A percentile compares a stretch with the other conserved stretches of the same genome.
phyloP scores from a whole-genome alignment of 2,797 vertebrate species.

The Jordanella pulchra region DNA sequence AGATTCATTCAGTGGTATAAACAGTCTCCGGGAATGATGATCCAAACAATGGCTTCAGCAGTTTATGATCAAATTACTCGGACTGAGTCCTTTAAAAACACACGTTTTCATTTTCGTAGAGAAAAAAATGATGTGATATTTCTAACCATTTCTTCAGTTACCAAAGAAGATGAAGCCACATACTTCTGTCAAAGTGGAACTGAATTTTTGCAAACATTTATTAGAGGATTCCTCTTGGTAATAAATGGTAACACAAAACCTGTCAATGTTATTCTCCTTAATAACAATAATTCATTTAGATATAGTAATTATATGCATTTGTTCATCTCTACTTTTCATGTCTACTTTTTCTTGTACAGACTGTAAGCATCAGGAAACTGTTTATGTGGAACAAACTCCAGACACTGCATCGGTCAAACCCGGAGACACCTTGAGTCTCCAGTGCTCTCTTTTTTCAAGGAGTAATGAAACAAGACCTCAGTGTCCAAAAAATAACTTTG shows the following conservation, averaged over 20 bases:
- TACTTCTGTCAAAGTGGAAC: constrained; percentile 45
- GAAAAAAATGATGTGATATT: fast-evolving
- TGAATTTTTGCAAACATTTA: fast-evolving
- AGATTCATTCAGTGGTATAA: constrained; percentile 21
- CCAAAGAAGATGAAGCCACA: constrained; percentile 46
- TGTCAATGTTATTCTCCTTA: background rate
- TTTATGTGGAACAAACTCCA: constrained; percentile 26
- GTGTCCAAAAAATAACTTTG: constrained; percentile 37
- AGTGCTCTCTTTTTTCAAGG: constrained; percentile 38
- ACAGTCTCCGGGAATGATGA: constrained; percentile 3
- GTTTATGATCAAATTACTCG: fast-evolving
- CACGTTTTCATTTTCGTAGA: background rate
- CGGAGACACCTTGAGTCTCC: constrained; percentile 26
- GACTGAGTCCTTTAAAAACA: background rate
- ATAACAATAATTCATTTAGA: background rate
- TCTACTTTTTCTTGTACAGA: constrained; percentile 17
- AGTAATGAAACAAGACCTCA: background rate
- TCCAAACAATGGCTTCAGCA: constrained; percentile 13
- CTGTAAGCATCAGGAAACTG: background rate
- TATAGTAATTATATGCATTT: background rate
- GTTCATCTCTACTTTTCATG: background rate
- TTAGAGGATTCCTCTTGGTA: constrained; percentile 12
- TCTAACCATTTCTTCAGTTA: constrained; percentile 32
- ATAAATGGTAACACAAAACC: constrained; percentile 28
- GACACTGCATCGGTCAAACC: background rate